Percentiles rank a stretch among this genome's conserved stretches.
phyloP scores from a whole-genome alignment of 2,797 vertebrate species.

The Chaetophractus vellerosus region DNA sequence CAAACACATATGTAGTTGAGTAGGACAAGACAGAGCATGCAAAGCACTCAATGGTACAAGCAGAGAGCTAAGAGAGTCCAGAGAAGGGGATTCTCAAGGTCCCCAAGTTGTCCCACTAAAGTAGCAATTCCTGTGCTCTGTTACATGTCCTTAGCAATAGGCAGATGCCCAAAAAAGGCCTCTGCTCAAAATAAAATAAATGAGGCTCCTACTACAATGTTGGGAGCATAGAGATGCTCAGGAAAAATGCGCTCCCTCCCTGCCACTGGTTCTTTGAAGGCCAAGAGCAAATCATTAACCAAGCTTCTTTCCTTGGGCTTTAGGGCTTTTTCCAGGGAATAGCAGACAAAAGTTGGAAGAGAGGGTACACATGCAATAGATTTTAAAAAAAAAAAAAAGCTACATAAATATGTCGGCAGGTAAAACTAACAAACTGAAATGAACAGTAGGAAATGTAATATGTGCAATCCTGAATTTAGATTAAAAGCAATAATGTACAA shows the following conservation, averaged over 20 bases:
- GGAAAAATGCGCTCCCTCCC: conserved; percentile 4
- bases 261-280: conserved; percentile 49
- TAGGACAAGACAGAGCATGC: conserved; percentile 5
- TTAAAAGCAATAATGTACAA: conserved; percentile 62
- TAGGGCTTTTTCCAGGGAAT: conserved; percentile 63
- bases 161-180: conserved; percentile 44
- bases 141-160: conserved; percentile 21
- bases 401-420: conserved; percentile 47
- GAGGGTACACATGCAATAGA: neutral
- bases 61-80: neutral
- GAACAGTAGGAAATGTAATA: conserved; percentile 10
- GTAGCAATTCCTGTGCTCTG: neutral
- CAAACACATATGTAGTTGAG: conserved; percentile 8
- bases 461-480: conserved; percentile 38
- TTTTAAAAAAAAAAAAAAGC: neutral
- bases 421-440: neutral
- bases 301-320: conserved; percentile 52
- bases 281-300: conserved; percentile 43
- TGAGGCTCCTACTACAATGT: conserved; percentile 33
- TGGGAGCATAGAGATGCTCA: neutral
- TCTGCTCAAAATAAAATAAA: conserved; percentile 66
- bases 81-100: conserved; percentile 26
- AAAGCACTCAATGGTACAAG: conserved; percentile 23
- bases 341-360: conserved; percentile 44
- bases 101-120: conserved; percentile 22